Evolutionary conservation across 1,140 invertebrate species (phyloP), one percentile per base, ranked within the genome.

Genomic region (Listronotus bonariensis): DNA sequence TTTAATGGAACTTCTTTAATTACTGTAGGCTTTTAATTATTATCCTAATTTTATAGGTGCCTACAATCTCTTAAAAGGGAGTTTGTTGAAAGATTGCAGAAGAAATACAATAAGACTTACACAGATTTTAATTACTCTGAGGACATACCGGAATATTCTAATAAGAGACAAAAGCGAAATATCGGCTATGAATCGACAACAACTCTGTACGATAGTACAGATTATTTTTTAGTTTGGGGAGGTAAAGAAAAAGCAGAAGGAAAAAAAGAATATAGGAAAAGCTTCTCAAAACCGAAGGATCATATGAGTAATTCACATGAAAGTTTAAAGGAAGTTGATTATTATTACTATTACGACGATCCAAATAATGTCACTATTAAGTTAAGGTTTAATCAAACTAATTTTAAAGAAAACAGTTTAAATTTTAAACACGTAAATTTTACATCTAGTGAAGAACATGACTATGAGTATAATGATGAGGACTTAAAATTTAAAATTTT

Each of bases 41-140:
- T 3, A 5, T 26, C 5, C 5, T 26, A 36, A 54, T 41, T 61
- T 73, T 71, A 26, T 42, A 76, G 74, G 65, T 77, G 76, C 65
- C 58, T 75, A 31, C 76, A 75, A 62, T 61, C 65, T 41, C 58
- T 77, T 31, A 77, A 77, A 46, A 69, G 74, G 42, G 63, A 70
- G 18, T 77, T 77, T 48, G 71, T 77, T 17, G 36, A 65, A 12
- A 65, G 68, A 20, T 51, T 77, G 12, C 55, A 72, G 11, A 69
- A 45, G 15, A 74, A 75, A 58, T 77, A 77, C 52, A 71, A 67
- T n/a, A 64, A 64, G 32, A 49, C 49, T 9, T 76, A 72, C 41
- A 65, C 68, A 43, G 56, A 72, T 56, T 52, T 52, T 7, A 72
- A 68, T 32, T 40, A 46, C 12, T 49, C 68, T 17, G 20, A 46